These are phyloP conservation scores for Drepanosiphum platanoidis DNA, from an alignment of 2,888 invertebrate genomes.

Conservation along the genomic window DNA sequence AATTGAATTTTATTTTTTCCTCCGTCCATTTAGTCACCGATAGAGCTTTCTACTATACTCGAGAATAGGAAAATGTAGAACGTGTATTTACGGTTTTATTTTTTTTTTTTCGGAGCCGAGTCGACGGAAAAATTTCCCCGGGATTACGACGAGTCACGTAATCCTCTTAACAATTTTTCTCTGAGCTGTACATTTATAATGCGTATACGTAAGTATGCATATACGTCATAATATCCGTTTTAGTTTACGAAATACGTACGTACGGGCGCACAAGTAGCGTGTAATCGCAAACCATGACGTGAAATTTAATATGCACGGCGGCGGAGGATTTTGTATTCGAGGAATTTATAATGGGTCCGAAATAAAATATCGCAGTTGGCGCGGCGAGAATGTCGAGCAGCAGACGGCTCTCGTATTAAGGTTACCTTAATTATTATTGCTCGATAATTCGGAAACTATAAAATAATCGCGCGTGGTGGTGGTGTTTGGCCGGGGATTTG, in stretches of 20 bases:
- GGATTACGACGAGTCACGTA: background rate
- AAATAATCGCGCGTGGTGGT: too few species aligned
- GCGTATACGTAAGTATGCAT: too few species aligned
- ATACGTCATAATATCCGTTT: background rate
- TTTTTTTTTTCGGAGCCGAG: background rate
- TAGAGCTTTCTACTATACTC: background rate
- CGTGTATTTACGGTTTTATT: background rate
- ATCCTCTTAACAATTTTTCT: background rate
- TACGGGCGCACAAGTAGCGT: background rate
- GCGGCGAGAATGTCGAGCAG: background rate
- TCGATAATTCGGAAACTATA: background rate
- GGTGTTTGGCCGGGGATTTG: too few species aligned
- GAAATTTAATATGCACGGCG: background rate
- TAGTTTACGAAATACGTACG: background rate
- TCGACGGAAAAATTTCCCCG: background rate
- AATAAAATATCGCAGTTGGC: background rate
- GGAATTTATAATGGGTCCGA: background rate
- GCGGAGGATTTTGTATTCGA: background rate
- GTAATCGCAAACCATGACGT: background rate
- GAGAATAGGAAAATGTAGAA: background rate
- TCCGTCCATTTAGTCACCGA: background rate
- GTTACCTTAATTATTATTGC: background rate
- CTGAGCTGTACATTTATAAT: background rate
- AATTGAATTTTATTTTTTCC: background rate
- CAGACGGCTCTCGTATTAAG: background rate